Evolutionary conservation across 2,888 invertebrate genomes (phyloP), one percentile per base, ranked within the genome.

Genomic region (Rhabditophanes sp.): DNA sequence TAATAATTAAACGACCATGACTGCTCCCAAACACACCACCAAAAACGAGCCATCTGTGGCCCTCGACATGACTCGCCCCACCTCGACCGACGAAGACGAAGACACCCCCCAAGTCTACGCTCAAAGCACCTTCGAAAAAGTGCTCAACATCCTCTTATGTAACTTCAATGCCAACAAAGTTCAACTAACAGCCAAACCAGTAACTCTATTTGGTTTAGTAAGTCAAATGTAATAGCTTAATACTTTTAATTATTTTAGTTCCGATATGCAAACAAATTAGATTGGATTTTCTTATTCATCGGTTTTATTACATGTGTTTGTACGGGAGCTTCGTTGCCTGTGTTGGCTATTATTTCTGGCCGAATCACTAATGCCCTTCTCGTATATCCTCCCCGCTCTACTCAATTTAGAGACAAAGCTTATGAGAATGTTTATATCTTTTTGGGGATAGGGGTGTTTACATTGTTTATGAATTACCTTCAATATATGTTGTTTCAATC

Each of bases 341-440:
- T 48, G 11, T 29, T 55, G 17, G 52, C 55, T 17, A 41, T 55
- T 27, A 41, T 53, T 35, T 42, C 41, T 15, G 55, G 55, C 32
- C 47, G 55, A 3, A 39, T 53, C 19, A 45, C 52, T 14, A 52
- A 55, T 28, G 46, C 43, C 3, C 41, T 55, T 11, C 42, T 55
- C 16, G 42, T 49, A 6, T 9, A 36, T 17, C 19, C 26, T 4
- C 35, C 24, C 3, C n/a, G 27, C 8, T 24, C 30, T 3, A 37
- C 42, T 12, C 39, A 50, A 27, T 55, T 55, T 36, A 37, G 45
- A 24, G 30, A 36, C 15, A 40, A 42, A 14, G 53, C 50, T 11
- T 49, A 49, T 37, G 44, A 50, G 28, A 50, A 52, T 26, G 50
- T 52, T 11, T 55, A 53, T 36, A 55, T 55, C 17, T 55, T 53